Evolutionary conservation across 2,888 invertebrate species (phyloP), one percentile per base, ranked within the genome.

Genomic region (Cacoxenus indagator): DNA sequence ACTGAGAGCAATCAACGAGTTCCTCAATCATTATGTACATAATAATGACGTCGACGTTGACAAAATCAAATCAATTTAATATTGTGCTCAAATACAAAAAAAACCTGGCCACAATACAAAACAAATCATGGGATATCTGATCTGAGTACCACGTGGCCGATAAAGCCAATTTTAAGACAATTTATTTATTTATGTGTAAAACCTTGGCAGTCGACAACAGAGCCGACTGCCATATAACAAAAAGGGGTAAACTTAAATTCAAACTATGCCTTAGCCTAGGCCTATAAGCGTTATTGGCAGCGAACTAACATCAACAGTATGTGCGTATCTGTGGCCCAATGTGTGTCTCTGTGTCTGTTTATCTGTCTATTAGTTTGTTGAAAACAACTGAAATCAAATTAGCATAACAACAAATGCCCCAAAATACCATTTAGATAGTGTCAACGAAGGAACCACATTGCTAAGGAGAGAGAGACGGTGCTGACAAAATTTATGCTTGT

Each of bases 361-460:
- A 1, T 51, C 2, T 51, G 51, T 2, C 19, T 51, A 9, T 19
- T 51, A 2, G 1, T 17, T 48, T 51, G 8, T 51, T 51, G 51
- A 54, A n/a, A n/a, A 57, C 24, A 59, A 68, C 61, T 62, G 9
- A 62, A 62, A 62, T 24, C 24, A 68, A 69, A 79, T 79, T 77
- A 74, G 74, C 76, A 80, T 80, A 83, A 71, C 67, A 76, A 80
- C 67, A 76, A 80, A 81, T 73, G 71, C 64, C 22, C 14, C 31
- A 55, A 65, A 65, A 51, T 54, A 19, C 54, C 54, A 65, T 66
- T 66, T 59, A 29, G 65, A 65, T 54, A 65, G 51, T 55, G 55
- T 54, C 51, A 55, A 64, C 48, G n/a, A 37, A n/a, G 31, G 19
- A 27, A 14, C 6, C 2, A 64, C 27, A 48, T 1, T 24, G 27